Percentiles rank a stretch among this genome's conserved stretches.
These are phyloP conservation scores for Trachurus trachurus DNA, from an alignment of 2,797 vertebrate species.

Conservation along the genomic window DNA sequence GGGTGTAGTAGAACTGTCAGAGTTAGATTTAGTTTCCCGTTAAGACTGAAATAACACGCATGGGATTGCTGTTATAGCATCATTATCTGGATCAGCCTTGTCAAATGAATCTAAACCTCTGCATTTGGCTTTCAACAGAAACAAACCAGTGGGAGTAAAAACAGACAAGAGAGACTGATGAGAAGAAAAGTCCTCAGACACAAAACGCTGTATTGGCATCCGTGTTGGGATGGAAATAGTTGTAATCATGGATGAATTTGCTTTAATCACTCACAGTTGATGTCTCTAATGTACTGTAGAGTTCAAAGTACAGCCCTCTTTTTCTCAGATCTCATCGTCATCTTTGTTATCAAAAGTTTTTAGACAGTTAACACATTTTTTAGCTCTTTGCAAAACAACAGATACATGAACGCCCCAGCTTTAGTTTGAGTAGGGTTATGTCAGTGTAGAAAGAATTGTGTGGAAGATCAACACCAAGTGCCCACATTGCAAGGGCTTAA, in stretches of 20 bases:
- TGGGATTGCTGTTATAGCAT: background rate
- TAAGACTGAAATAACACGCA: background rate
- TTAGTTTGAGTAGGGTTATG: background rate
- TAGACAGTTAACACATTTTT: background rate
- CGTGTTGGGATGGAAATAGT: background rate
- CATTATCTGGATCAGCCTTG: slow-evolving; percentile 6
- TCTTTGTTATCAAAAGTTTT: background rate
- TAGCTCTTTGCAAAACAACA: background rate
- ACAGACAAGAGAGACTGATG: background rate
- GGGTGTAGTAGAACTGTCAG: background rate
- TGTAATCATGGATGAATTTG: background rate
- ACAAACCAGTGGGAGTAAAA: background rate
- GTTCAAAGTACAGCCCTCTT: background rate
- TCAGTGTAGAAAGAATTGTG: background rate
- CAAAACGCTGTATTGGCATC: background rate
- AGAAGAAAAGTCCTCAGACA: slow-evolving; percentile 1
- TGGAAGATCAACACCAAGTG: background rate
- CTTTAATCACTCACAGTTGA: background rate
- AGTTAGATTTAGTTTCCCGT: slow-evolving; percentile 10
- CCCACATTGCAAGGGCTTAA: background rate
- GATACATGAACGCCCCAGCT: background rate
- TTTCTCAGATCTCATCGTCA: background rate
- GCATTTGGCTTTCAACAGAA: slow-evolving; percentile 7
- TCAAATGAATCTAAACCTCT: slow-evolving; percentile 3
- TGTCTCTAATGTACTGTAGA: background rate